Evolutionary conservation across 2,797 vertebrate genomes (phyloP).

Genomic region (Thripadectes ignobilis): DNA sequence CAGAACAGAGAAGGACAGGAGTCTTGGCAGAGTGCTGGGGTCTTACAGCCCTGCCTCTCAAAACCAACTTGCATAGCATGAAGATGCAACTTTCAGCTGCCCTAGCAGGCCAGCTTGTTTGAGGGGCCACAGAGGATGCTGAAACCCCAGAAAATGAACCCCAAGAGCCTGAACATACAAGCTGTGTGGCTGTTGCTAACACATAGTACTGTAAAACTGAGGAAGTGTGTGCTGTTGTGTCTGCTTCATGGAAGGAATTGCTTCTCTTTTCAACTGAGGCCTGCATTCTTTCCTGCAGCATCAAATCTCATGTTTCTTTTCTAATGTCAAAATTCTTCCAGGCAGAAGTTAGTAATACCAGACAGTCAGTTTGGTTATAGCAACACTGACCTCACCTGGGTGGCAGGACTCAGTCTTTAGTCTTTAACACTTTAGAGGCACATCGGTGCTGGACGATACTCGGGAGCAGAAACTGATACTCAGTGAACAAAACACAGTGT

Average conservation of each 20-base stretch:
- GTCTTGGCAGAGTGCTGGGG: not conserved
- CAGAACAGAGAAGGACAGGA: not conserved
- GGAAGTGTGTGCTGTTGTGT: not conserved
- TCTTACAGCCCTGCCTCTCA: not conserved
- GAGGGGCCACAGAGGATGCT: not conserved
- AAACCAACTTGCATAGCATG: rapidly evolving
- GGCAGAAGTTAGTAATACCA: not conserved
- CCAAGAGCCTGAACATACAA: not conserved
- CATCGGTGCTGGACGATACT: rapidly evolving
- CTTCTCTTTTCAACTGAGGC: not conserved
- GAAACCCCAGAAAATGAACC: not conserved
- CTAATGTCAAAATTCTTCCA: not conserved
- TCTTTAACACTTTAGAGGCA: not conserved
- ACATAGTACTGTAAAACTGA: not conserved
- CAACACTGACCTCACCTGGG: not conserved
- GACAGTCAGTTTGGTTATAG: not conserved
- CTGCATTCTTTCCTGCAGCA: not conserved
- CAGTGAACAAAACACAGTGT: not conserved
- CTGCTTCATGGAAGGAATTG: rapidly evolving
- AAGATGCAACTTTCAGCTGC: not conserved
- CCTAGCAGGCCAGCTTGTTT: not conserved
- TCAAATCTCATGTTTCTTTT: not conserved
- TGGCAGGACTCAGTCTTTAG: not conserved
- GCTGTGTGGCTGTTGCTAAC: not conserved
- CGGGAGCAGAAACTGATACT: not conserved